phyloP scores from a whole-genome alignment of 2,888 invertebrate species.

The Helicoverpa assulta region DNA sequence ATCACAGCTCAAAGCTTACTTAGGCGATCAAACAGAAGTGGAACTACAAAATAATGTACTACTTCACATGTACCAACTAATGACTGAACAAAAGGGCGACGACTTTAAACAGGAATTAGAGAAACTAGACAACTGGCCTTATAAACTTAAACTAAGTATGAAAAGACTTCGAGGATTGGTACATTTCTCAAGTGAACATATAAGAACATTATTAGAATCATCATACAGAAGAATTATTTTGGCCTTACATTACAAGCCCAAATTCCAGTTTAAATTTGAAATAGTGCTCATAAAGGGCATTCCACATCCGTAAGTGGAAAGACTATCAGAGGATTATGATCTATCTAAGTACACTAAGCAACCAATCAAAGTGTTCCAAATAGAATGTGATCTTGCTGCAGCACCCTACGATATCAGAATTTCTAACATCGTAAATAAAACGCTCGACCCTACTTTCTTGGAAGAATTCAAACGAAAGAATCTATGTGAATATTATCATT shows the following conservation, averaged over 20 bases:
- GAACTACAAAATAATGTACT: constrained; percentile 66
- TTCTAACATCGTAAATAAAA: constrained; percentile 69
- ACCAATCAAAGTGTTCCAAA: constrained; percentile 65
- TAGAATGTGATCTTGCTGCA: constrained; percentile 64
- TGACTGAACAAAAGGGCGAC: constrained; percentile 52
- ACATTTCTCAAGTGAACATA: constrained; percentile 64
- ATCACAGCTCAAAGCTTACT: constrained; percentile 63
- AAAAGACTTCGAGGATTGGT: constrained; percentile 49
- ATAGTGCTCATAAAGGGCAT: constrained; percentile 70
- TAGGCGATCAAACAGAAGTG: constrained; percentile 60
- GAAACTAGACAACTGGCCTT: constrained; percentile 52
- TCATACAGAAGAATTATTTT: constrained; percentile 66
- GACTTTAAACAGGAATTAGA: constrained; percentile 56
- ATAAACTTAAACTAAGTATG: constrained; percentile 62
- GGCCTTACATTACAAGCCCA: constrained; percentile 66
- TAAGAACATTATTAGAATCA: constrained; percentile 58
- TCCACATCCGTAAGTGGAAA: constrained; percentile 58
- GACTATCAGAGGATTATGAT: constrained; percentile 68
- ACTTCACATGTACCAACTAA: constrained; percentile 64
- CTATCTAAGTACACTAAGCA: constrained; percentile 69
- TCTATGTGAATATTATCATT: constrained; percentile 54
- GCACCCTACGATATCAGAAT: constrained; percentile 67
- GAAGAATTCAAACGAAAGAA: constrained; percentile 65
- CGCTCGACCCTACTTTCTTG: constrained; percentile 60
- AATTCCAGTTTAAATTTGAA: constrained; percentile 67